Conservation (phyloP, 2,113 vertebrate genomes). For the Rhizomys pruinosus region DNA sequence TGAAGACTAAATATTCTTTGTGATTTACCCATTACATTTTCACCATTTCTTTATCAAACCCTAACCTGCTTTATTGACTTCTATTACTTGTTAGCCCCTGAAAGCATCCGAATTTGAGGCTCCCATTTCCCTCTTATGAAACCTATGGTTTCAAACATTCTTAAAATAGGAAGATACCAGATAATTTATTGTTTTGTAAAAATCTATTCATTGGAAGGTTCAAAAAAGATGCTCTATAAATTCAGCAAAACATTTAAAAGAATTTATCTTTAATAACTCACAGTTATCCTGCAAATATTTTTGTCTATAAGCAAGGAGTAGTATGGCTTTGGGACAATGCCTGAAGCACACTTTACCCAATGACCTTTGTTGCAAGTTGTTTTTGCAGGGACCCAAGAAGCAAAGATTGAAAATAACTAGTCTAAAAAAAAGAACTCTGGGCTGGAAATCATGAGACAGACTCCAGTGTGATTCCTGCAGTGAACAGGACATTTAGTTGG, state of each 20-base stretch:
- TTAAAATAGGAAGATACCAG: neutral
- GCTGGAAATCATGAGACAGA: neutral
- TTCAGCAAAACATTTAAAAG: slow-evolving; percentile 19
- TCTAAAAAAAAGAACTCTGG: slow-evolving; percentile 1
- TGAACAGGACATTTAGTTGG: neutral
- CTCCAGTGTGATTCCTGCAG: neutral
- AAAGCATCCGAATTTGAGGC: neutral
- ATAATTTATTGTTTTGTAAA: neutral
- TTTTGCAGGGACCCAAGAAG: neutral
- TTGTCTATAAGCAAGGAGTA: neutral
- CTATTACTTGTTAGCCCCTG: neutral
- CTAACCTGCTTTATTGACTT: neutral
- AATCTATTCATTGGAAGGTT: neutral
- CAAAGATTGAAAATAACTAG: neutral
- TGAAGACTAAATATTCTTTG: too few species aligned
- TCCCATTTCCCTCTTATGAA: neutral
- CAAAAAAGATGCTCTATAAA: neutral
- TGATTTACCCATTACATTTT: neutral
- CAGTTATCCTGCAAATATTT: neutral
- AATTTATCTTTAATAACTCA: slow-evolving; percentile 46
- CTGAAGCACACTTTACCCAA: neutral
- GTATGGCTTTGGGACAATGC: neutral
- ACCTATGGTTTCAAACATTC: neutral
- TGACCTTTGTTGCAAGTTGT: neutral
- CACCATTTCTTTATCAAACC: neutral